Evolutionary conservation across 2,113 vertebrate species (phyloP).

Genomic region (Machaerirhynchus nigripectus): DNA sequence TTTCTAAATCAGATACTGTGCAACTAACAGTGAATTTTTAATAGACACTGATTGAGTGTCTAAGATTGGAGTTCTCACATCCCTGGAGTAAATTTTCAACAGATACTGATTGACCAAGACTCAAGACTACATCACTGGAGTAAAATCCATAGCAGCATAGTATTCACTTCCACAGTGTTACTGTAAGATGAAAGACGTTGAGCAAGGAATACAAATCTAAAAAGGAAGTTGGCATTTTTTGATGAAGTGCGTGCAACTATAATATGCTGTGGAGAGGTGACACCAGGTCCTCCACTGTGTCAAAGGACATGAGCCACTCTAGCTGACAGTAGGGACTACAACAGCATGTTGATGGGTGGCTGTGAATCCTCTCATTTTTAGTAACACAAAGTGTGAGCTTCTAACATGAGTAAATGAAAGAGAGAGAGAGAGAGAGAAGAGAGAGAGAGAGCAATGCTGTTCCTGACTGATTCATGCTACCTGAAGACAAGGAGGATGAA

Average conservation of each 20-base stretch:
- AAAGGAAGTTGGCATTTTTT: background rate
- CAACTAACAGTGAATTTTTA: background rate
- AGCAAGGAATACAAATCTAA: background rate
- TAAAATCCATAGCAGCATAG: background rate
- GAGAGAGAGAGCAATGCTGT: background rate
- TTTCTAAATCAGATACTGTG: background rate
- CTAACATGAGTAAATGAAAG: background rate
- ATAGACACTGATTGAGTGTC: background rate
- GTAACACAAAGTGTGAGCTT: background rate
- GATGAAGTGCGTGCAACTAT: background rate
- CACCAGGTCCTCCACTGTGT: rapidly evolving
- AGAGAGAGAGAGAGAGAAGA: background rate
- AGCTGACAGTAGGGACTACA: background rate
- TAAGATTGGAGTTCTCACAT: background rate
- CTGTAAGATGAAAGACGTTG: rapidly evolving
- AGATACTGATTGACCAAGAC: background rate
- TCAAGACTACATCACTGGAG: background rate
- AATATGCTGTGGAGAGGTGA: background rate
- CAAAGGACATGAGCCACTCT: background rate
- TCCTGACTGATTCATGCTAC: background rate
- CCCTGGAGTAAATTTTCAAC: background rate
- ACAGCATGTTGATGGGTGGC: background rate
- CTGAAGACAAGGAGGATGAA: background rate
- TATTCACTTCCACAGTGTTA: background rate
- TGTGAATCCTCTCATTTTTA: background rate